phyloP scores from a whole-genome alignment of 2,113 vertebrate genomes.

The Rynchops niger region DNA sequence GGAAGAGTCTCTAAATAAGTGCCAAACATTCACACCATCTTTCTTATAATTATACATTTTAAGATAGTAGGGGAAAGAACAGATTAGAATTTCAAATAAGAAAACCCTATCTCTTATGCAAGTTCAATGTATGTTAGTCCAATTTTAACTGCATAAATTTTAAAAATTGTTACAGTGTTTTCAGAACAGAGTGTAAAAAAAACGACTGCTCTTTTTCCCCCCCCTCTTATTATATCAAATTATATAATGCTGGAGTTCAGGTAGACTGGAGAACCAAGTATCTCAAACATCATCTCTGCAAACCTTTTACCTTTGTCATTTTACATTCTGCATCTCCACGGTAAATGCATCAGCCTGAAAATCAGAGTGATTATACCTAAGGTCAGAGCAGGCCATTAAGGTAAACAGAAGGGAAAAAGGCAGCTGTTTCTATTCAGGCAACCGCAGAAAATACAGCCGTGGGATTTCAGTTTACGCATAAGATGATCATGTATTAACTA shows the following conservation, averaged over 20 bases:
- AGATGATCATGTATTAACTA: not conserved
- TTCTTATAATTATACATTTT: not conserved
- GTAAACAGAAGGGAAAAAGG: not conserved
- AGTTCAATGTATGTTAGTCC: not conserved
- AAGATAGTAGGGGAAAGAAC: not conserved
- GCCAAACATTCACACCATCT: not conserved
- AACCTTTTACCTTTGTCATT: not conserved
- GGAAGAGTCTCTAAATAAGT: not conserved
- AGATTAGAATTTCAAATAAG: slow-evolving; percentile 29
- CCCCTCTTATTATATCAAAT: not conserved
- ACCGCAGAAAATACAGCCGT: not conserved
- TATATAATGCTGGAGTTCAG: not conserved
- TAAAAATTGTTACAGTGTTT: not conserved
- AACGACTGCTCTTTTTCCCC: not conserved
- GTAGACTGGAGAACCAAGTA: not conserved
- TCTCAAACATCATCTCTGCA: not conserved
- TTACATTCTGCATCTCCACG: not conserved
- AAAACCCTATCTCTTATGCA: not conserved
- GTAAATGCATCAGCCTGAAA: not conserved
- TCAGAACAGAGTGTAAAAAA: not conserved
- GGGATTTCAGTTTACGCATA: not conserved
- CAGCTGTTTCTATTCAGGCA: not conserved
- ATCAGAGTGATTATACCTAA: not conserved
- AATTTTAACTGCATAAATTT: not conserved
- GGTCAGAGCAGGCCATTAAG: not conserved